Evolutionary conservation across 2,888 invertebrate species (phyloP).

Genomic region (Timandra comae): DNA sequence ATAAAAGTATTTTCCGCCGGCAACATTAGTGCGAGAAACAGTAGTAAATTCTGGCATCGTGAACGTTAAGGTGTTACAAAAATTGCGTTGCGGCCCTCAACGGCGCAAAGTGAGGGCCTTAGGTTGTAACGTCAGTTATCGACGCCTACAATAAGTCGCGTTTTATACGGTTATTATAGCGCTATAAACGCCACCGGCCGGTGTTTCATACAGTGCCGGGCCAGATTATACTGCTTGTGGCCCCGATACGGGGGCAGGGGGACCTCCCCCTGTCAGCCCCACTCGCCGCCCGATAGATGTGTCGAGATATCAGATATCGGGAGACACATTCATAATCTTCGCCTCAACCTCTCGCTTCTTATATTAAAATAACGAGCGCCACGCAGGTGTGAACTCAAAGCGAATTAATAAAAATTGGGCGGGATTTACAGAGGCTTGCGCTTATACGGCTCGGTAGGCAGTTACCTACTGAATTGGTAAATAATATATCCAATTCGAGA

Average conservation of each 20-base stretch:
- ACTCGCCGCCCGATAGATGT: constrained; percentile 72
- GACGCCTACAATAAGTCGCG: constrained; percentile 75
- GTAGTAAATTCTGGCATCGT: constrained; percentile 34
- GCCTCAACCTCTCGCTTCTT: constrained; percentile 63
- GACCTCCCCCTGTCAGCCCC: constrained; percentile 63
- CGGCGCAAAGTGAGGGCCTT: constrained; percentile 52
- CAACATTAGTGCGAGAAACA: constrained; percentile 30
- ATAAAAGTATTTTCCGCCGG: constrained; percentile 9
- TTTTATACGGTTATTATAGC: constrained; percentile 77
- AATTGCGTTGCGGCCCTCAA: constrained; percentile 33
- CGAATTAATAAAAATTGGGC: constrained; percentile 51
- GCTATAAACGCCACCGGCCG: constrained; percentile 74
- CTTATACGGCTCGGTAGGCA: constrained; percentile 20
- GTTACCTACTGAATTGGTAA: constrained; percentile 22
- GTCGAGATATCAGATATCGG: constrained; percentile 74
- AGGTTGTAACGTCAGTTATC: constrained; percentile 70
- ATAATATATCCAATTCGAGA: constrained; percentile 22
- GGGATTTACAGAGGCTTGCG: constrained; percentile 28
- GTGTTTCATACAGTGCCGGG: constrained; percentile 73
- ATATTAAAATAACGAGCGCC: constrained; percentile 65
- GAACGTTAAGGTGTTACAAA: constrained; percentile 37
- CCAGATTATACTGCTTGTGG: constrained; percentile 70
- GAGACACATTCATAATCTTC: constrained; percentile 75
- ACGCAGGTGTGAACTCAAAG: constrained; percentile 55
- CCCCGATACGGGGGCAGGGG: constrained; percentile 41